phyloP scores from a whole-genome alignment of 2,888 invertebrate species.

The Adelphocoris suturalis region DNA sequence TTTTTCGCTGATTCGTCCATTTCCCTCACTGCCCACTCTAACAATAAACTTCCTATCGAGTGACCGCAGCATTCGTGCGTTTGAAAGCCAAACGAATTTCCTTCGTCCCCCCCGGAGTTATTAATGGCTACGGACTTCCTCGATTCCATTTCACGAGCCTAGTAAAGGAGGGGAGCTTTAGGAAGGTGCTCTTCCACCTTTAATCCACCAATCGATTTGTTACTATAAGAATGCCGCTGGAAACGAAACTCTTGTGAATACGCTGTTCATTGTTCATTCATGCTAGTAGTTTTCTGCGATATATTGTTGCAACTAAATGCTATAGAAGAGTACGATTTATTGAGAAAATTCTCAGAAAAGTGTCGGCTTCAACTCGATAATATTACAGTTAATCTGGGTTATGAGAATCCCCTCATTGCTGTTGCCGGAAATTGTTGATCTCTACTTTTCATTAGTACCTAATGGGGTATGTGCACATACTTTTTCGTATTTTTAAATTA shows the following conservation, averaged over 20 bases:
- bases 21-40: not conserved
- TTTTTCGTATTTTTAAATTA: too few species aligned
- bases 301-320: too few species aligned
- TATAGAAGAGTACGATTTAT: too few species aligned
- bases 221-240: not conserved
- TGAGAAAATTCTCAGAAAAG: too few species aligned
- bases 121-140: constrained; percentile 36
- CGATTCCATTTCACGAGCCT: constrained; percentile 10
- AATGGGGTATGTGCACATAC: too few species aligned
- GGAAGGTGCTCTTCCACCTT: not conserved
- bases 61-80: not conserved
- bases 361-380: too few species aligned
- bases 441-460: too few species aligned
- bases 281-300: too few species aligned
- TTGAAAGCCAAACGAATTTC: constrained; percentile 56
- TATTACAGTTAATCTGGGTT: too few species aligned
- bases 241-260: not conserved
- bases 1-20: not conserved
- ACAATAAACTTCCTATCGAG: constrained; percentile 35
- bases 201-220: constrained; percentile 44
- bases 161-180: not conserved
- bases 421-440: too few species aligned
- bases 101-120: constrained; percentile 34
- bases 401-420: too few species aligned
- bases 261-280: not conserved